A percentile compares a stretch with the other conserved stretches of the same genome.
phyloP scores from a whole-genome alignment of 2,797 vertebrate genomes.

The Lacerta bilineata region DNA sequence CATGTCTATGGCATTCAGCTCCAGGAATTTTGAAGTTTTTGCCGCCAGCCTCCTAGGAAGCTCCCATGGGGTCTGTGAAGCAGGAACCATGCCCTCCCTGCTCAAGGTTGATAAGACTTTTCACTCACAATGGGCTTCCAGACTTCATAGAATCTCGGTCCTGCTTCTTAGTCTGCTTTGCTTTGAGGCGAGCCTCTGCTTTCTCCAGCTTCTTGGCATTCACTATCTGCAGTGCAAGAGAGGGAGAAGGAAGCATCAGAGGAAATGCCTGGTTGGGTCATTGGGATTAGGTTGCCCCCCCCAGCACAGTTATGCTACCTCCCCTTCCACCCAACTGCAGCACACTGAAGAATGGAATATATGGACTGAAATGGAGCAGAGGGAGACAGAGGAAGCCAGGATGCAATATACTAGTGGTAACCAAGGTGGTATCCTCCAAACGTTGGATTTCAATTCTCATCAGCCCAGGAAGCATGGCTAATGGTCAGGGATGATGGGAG shows the following conservation, averaged over 20 bases:
- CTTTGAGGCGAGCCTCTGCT: conserved; percentile 94
- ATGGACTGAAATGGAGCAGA: background rate
- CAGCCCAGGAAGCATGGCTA: background rate
- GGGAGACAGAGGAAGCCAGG: too few species aligned
- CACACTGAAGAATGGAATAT: too few species aligned
- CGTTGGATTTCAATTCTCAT: background rate
- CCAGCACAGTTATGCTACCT: background rate
- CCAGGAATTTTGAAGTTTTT: too few species aligned
- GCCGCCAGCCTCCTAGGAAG: background rate
- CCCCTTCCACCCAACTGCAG: background rate
- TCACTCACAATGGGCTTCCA: conserved; percentile 85
- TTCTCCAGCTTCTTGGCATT: conserved; percentile 96
- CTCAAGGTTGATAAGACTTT: fast-evolving
- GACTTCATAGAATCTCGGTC: conserved; percentile 89
- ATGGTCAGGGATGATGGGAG: background rate
- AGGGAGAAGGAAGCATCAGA: conserved; percentile 35
- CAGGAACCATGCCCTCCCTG: background rate
- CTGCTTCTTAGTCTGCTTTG: conserved; percentile 91
- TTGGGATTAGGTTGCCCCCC: background rate
- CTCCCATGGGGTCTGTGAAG: fast-evolving
- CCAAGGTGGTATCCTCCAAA: background rate
- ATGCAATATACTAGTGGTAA: background rate
- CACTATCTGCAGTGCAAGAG: conserved; percentile 83
- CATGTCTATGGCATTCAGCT: background rate
- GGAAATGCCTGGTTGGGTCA: background rate